These are phyloP conservation scores for Pyrocoelia pectoralis DNA, from an alignment of 2,888 invertebrate genomes.

Conservation along the genomic window DNA sequence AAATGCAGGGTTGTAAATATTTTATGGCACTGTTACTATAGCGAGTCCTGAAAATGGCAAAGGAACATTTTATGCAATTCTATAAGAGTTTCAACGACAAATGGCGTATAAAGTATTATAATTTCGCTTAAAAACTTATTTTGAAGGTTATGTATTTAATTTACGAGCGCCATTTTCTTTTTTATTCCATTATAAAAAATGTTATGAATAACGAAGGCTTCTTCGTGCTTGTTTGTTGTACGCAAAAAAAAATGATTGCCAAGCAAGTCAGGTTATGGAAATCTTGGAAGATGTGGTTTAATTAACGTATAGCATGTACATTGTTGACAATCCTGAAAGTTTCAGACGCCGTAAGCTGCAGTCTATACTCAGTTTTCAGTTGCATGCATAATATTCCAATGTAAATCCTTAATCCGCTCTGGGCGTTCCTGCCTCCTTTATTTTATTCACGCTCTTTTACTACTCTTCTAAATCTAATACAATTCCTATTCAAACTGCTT, in stretches of 20 bases:
- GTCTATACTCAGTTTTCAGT: constrained; percentile 33
- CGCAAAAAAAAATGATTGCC: constrained; percentile 17
- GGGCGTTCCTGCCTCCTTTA: constrained; percentile 45
- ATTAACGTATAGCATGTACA: constrained; percentile 33
- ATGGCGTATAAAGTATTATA: constrained; percentile 33
- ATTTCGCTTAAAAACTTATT: constrained; percentile 32
- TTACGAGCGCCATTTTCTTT: constrained; percentile 26
- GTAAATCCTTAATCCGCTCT: constrained; percentile 46
- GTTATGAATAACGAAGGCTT: not conserved
- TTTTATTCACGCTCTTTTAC: constrained; percentile 51
- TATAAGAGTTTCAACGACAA: constrained; percentile 39
- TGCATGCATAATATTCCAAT: constrained; percentile 34
- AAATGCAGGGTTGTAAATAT: constrained; percentile 46
- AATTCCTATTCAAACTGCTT: constrained; percentile 53
- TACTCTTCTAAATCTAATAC: constrained; percentile 51
- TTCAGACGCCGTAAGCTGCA: constrained; percentile 32
- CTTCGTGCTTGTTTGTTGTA: not conserved
- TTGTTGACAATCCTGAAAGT: constrained; percentile 38
- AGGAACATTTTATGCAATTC: constrained; percentile 41
- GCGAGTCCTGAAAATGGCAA: constrained; percentile 30
- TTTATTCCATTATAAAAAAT: constrained; percentile 18
- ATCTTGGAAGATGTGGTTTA: constrained; percentile 31
- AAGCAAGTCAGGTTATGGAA: constrained; percentile 20
- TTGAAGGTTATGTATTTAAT: constrained; percentile 33
- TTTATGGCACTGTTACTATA: constrained; percentile 44